Evolutionary conservation across 2,797 vertebrate genomes (phyloP), one percentile per base, ranked within the genome.

Genomic region (Sylvia borin): DNA sequence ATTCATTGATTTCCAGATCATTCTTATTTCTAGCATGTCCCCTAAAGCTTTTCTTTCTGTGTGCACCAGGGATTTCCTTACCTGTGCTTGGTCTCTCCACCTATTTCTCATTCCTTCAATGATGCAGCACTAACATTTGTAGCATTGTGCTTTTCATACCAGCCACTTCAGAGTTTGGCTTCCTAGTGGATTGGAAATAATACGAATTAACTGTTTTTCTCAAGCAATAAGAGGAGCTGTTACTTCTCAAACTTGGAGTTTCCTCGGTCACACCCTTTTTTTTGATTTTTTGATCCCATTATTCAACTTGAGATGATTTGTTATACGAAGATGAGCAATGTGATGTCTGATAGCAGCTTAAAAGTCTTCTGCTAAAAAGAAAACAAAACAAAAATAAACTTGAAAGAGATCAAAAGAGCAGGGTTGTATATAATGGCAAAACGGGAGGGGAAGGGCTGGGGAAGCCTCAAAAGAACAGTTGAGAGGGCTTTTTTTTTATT

Each of bases 361-460:
- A 12, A 91, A 85, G 51, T 47, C 55, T 73, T 62, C 31, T 92
- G 71, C 53, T 85, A 2, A 42, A 73, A 71, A 73, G 74, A 85
- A 76, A 94, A 92, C 92, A 90, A 80, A 29, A 67, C 34, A 72
- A 95, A 93, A 95, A 90, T 94, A 66, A 91, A 88, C 92, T 81
- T 94, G 76, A 80, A 93, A 92, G 61, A 84, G 75, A 93, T 45
- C 36, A 60, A 66, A 87, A 87, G 74, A 73, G 11, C 8, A 27
- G 50, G n/a, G 17, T 62, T 85, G 34, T 40, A 9, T 38, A 15
- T 65, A 50, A 64, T 15, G 43, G 55, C 42, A 48, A 38, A 38
- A 20, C 6, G 11, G 0, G 4, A 61, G 48, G 64, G 32, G 48
- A 66, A 58, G 40, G 66, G 34, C 47, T 66, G 40, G 12, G 45